phyloP scores from a whole-genome alignment of 2,888 invertebrate species.

The Cephonodes hylas region DNA sequence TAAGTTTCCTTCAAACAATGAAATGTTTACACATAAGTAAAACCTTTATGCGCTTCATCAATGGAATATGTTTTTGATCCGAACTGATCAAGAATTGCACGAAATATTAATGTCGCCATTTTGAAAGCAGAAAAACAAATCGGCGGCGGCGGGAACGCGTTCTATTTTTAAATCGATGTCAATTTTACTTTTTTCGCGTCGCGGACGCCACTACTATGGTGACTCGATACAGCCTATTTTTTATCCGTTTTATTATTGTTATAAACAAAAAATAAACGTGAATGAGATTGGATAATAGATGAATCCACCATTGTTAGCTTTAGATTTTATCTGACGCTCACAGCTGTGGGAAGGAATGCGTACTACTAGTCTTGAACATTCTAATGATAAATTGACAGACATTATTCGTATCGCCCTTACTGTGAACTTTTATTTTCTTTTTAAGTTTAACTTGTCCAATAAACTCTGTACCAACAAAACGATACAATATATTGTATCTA shows the following conservation, averaged over 20 bases:
- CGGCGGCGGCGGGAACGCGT: constrained; percentile 37
- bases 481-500: no score
- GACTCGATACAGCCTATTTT: background rate
- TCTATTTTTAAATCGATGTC: constrained; percentile 61
- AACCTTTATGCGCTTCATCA: background rate
- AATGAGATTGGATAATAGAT: background rate
- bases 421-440: no score
- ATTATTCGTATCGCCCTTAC: no score
- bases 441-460: no score
- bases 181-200: constrained; percentile 50
- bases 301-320: no score
- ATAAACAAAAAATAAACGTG: background rate
- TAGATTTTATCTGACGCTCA: no score
- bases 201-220: background rate
- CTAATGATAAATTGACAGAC: no score
- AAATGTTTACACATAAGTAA: background rate
- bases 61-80: background rate
- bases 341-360: no score
- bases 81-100: constrained; percentile 14
- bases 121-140: constrained; percentile 37
- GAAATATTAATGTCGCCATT: constrained; percentile 50
- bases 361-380: no score
- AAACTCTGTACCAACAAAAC: no score
- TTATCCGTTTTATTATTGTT: background rate
- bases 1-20: no score